These are phyloP conservation scores for Palythoa caribaeorum DNA, from an alignment of 92 coral and sea anemone species.

Conservation along the genomic window DNA sequence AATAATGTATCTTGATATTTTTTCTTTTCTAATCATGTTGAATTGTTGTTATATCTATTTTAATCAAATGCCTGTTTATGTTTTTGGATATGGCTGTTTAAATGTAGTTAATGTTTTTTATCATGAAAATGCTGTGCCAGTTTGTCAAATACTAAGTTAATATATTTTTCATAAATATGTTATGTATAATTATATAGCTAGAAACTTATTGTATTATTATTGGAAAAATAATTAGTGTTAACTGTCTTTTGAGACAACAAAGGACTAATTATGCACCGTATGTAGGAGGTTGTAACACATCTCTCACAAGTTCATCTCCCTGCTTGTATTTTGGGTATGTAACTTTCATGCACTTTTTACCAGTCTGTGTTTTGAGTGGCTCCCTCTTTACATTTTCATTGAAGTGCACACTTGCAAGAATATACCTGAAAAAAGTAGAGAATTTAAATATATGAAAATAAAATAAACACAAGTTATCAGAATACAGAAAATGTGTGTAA, in stretches of 20 bases:
- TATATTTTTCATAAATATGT: not conserved
- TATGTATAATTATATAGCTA: not conserved
- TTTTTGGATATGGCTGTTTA: not conserved
- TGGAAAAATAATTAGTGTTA: not conserved
- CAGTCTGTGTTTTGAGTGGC: not conserved
- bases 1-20: not conserved
- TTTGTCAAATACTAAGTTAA: not conserved
- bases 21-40: not conserved
- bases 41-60: not conserved
- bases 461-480: too few relatives aligned
- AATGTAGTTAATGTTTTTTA: too few relatives aligned
- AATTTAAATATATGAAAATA: too few relatives aligned
- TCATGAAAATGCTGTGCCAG: not conserved
- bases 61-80: not conserved
- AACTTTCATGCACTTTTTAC: slow-evolving; percentile 9
- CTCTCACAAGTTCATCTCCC: slow-evolving; percentile 26
- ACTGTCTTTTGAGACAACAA: not conserved
- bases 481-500: not conserved
- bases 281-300: slow-evolving; percentile 19
- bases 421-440: slow-evolving; percentile 11
- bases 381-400: slow-evolving; percentile 26
- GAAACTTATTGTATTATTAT: not conserved
- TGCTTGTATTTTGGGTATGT: slow-evolving; percentile 20
- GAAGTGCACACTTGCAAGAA: slow-evolving; percentile 16
- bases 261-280: not conserved